Evolutionary conservation across 1,140 invertebrate genomes (phyloP), one percentile per base, ranked within the genome.

Genomic region (Drosophila parabipectinata): DNA sequence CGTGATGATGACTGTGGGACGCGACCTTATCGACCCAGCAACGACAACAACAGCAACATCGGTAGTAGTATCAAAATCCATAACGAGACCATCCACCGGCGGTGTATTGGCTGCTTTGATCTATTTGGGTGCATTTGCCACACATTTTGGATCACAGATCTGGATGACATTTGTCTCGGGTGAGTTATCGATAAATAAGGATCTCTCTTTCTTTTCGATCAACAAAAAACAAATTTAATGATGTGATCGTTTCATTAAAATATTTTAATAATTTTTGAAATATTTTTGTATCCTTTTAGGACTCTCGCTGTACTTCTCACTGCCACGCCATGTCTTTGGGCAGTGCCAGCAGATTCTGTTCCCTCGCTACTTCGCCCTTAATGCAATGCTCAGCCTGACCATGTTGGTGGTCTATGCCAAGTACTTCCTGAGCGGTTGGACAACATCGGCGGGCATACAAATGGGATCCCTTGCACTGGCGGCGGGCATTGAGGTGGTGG

Each of bases 121-220:
- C 8, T 97, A 97, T 90, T 92, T 97, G 12, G 93, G 93, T 0
- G 94, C 95, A 2, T 96, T 97, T 71, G 94, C 95, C 37, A 94
- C 95, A 47, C 96, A 97, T 84, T 95, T 97, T 76, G 96, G 96
- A 14, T 93, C 96, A 8, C 96, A 97, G 92, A 94, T 97, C 62
- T 97, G 96, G 96, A 97, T 97, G 96, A 97, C 96, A 10, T 96
- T 97, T 82, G 94, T 97, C 26, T 97, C 96, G 73, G 96, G 96
- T 96, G 92, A 92, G 83, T 73, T 26, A 24, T 21, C 3, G n/a
- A 18, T 45, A 30, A 41, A 21, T 51, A 30, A 34, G 44, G 51
- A 12, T 52, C 8, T 26, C 18, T 18, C 1, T 26, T 1, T 26
- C 1, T 26, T 26, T 26, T 28, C 26, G 5, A 28, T 28, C 6